A percentile compares a stretch with the other conserved stretches of the same genome.
phyloP scores from a whole-genome alignment of 2,888 invertebrate species.

The Agonopterix subpropinquella region DNA sequence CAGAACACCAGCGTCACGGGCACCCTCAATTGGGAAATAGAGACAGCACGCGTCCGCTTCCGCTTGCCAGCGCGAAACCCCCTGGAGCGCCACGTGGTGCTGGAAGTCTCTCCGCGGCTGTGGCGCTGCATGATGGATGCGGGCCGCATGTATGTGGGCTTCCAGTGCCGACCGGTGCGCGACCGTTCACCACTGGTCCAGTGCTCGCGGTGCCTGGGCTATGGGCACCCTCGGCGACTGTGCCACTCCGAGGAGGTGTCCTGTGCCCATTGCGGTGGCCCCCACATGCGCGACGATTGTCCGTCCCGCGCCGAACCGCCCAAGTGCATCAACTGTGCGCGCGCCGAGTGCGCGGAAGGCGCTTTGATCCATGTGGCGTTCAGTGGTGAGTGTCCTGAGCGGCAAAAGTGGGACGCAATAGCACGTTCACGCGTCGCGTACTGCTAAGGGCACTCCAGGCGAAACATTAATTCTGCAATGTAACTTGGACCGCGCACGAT shows the following conservation, averaged over 20 bases:
- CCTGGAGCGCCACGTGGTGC: not conserved
- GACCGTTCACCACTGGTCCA: constrained; percentile 1
- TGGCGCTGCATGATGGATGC: not conserved
- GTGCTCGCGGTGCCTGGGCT: not conserved
- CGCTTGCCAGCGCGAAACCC: not conserved
- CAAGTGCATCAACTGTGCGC: too few species aligned
- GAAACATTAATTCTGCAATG: too few species aligned
- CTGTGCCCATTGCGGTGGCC: not conserved
- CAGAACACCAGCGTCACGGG: not conserved
- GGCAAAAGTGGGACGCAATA: too few species aligned
- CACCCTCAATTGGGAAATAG: too few species aligned
- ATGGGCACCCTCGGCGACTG: not conserved
- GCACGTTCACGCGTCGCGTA: too few species aligned
- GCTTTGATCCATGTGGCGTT: too few species aligned
- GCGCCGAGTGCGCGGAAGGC: too few species aligned
- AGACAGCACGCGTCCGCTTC: not conserved
- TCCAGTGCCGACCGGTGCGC: not conserved
- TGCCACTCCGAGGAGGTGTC: not conserved
- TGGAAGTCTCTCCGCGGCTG: not conserved
- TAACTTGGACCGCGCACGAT: too few species aligned
- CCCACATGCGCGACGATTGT: not conserved
- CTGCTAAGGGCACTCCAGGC: too few species aligned
- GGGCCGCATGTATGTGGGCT: not conserved
- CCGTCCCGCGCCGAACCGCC: too few species aligned
- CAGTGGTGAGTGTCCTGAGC: too few species aligned